Base-by-base conservation (phyloP, 2,888 invertebrate species). In the Leptinotarsa tumamoca region DNA sequence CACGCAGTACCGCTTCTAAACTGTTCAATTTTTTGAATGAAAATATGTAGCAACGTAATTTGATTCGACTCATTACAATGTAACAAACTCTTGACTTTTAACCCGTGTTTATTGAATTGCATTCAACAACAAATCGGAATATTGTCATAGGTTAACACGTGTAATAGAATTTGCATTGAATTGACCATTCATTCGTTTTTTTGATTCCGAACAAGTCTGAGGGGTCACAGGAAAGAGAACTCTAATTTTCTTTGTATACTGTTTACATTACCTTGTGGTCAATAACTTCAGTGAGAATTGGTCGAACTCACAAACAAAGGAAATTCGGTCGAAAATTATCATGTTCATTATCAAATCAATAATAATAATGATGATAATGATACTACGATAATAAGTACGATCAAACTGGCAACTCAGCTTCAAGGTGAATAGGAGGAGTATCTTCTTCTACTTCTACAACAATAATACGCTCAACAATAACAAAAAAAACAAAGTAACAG, bases 121-220 rank as follows among this genome's bases (percentile, higher is more conserved):
- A 58, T 58, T 54, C 54, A n/a, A 58, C 21, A 14, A 58, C 58
- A 58, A 58, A 58, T 58, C 58, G 58, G 14, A 58, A 21, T 1
- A 58, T 58, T n/a, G 14, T 14, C 56, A 58, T 23, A 10, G 15
- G 23, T 23, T 23, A 21, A 58, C 58, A 58, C 58, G 58, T 58
- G 58, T 58, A 10, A 14, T 13, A 3, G 23, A 58, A 58, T 58
- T 58, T 58, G 23, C 58, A 23, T 58, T 58, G 58, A 13, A 58
- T 58, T 4, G 14, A 58, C 58, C 23, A 58, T 58, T 54, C 23
- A 58, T 58, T 58, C 43, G 4, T 13, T 17, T 23, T 58, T 58
- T 23, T 14, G 1, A 14, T 58, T 58, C 23, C 4, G 21, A 4
- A 58, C 58, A 58, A 15, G 23, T 58, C 21, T 58, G 4, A 58